These are phyloP conservation scores for Crotalus viridis DNA, from an alignment of 2,113 vertebrate species.

Conservation along the genomic window DNA sequence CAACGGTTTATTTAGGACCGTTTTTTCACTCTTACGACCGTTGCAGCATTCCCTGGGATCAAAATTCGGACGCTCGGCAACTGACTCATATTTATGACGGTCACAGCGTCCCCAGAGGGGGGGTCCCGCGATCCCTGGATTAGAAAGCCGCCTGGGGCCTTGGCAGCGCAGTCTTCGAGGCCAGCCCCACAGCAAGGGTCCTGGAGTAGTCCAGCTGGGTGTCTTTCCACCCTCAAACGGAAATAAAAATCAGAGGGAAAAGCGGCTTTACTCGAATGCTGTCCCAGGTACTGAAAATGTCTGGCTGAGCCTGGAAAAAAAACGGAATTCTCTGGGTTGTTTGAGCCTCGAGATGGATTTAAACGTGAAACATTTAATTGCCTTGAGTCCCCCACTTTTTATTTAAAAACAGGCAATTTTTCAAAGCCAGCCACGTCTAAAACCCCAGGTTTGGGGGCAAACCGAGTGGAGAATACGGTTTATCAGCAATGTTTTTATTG, in stretches of 20 bases:
- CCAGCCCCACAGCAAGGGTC: neutral
- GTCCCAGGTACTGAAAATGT: conserved; percentile 2
- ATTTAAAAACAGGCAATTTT: neutral
- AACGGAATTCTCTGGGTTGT: neutral
- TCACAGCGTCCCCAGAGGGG: neutral
- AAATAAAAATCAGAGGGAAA: neutral
- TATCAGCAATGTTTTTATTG: too few species aligned
- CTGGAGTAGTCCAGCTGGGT: neutral
- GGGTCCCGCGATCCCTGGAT: neutral
- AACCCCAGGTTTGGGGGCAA: too few species aligned
- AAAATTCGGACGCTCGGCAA: neutral
- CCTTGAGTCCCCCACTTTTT: neutral
- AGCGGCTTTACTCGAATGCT: neutral
- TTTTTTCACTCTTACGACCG: neutral
- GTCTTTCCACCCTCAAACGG: neutral
- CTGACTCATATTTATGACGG: neutral
- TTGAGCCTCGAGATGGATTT: neutral
- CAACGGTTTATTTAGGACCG: too few species aligned
- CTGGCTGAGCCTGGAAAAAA: neutral
- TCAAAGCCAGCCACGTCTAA: too few species aligned
- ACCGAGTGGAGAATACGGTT: too few species aligned
- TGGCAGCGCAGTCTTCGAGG: neutral
- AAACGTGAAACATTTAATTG: too few species aligned
- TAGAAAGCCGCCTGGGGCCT: too few species aligned
- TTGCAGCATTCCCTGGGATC: too few species aligned